Evolutionary conservation across 2,888 invertebrate genomes (phyloP), one percentile per base, ranked within the genome.

Genomic region (Acronicta psi): DNA sequence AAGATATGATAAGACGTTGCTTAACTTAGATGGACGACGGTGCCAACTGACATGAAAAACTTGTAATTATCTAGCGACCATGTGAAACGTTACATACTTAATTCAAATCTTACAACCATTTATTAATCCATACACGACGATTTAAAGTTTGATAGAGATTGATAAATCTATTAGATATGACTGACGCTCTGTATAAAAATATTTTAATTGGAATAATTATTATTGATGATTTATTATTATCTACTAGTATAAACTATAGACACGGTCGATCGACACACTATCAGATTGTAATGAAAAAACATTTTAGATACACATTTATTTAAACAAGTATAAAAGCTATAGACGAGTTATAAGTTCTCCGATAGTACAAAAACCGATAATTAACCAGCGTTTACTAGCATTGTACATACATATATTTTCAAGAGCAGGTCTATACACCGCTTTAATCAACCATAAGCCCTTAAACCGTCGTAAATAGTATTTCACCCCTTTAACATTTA

Each of bases 111-210:
- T 60, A 69, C 45, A 61, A 51, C 50, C 66, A 73, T 75, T n/a
- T 71, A 73, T 71, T 75, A 75, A 73, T 60, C 61, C 62, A 64
- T 64, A 71, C 60, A 47, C 34, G 65, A 59, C 55, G 58, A 47
- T 75, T 78, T 66, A 63, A 69, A 59, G 36, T 56, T 60, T 65
- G 60, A 65, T 69, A 69, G 62, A 73, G 76, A 75, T 69, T 75
- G 71, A 78, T 73, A 71, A 77, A 75, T 75, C 71, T 75, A 65
- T 65, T 61, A 73, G 73, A 78, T 68, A 75, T 52, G 64, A 59
- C 68, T 57, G 59, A 62, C 52, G 51, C 44, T 47, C 49, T 52
- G 49, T 60, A 60, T 59, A 45, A 54, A 54, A 59, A 66, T 73
- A 53, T 73, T 67, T 73, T 57, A 40, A 45, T 64, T 69, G 34